Conservation (phyloP, 2,797 vertebrate species). For the Florisuga fusca region DNA sequence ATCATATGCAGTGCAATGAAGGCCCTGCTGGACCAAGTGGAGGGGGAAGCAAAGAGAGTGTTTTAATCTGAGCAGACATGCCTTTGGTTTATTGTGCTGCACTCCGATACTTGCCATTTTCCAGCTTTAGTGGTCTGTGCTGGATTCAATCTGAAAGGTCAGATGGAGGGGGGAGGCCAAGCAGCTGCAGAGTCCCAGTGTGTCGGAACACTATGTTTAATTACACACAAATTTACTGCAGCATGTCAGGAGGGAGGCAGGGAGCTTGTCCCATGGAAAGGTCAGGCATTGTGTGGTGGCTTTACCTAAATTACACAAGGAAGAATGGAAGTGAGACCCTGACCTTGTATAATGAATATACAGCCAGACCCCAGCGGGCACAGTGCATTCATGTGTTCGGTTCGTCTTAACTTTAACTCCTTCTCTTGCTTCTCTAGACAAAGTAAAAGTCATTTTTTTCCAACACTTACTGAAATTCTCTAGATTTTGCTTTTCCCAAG, state of each 20-base stretch:
- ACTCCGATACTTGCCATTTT: neutral
- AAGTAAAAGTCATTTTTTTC: neutral
- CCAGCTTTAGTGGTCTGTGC: neutral
- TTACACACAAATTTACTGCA: constrained; percentile 78
- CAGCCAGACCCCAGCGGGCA: constrained; percentile 12
- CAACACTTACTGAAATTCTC: neutral
- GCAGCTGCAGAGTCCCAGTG: neutral
- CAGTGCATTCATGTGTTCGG: constrained; percentile 15
- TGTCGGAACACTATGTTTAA: constrained; percentile 76
- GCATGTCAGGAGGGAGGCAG: constrained; percentile 65
- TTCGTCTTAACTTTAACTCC: constrained; percentile 46
- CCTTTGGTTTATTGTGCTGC: neutral
- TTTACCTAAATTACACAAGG: constrained; percentile 69
- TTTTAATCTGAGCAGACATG: constrained; percentile 42
- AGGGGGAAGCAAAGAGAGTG: neutral
- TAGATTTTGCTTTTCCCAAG: neutral
- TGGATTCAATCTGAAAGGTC: constrained; percentile 72
- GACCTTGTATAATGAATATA: constrained; percentile 74
- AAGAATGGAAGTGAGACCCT: constrained; percentile 59
- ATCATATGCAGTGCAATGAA: neutral
- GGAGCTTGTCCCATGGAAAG: constrained; percentile 69
- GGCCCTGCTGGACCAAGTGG: neutral
- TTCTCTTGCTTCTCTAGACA: neutral
- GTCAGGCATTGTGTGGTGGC: constrained; percentile 63
- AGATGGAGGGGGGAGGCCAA: constrained; percentile 47